Conservation (phyloP, 2,888 invertebrate genomes). For the Hydraecia micacea region DNA sequence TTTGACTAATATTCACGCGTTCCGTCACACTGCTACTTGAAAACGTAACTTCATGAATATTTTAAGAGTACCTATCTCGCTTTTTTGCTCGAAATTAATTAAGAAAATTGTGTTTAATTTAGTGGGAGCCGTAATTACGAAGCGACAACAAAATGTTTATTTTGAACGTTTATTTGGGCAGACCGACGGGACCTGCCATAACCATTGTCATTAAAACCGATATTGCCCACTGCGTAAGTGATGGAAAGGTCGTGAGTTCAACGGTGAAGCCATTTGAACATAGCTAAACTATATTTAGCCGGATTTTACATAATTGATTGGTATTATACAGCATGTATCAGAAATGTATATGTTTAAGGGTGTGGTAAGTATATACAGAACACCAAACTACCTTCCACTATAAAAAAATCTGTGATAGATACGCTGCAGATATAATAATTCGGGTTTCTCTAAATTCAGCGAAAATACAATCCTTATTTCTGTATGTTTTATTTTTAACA, state of each 20-base stretch:
- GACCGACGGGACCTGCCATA: conserved; percentile 21
- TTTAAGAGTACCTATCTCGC: conserved; percentile 52
- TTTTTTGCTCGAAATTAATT: conserved; percentile 58
- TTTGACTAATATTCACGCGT: conserved; percentile 67
- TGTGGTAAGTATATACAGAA: too few relatives aligned
- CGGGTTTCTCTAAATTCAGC: background rate
- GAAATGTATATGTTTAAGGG: background rate
- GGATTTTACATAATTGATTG: background rate
- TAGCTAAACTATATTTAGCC: conserved; percentile 2
- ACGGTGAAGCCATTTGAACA: conserved; percentile 8
- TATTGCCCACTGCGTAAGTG: conserved; percentile 10
- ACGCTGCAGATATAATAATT: background rate
- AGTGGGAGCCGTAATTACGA: conserved; percentile 40
- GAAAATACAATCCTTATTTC: conserved; percentile 9
- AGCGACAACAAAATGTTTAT: conserved; percentile 48
- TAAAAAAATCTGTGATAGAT: background rate
- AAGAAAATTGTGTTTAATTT: conserved; percentile 50
- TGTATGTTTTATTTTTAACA: conserved; percentile 14
- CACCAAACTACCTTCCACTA: background rate
- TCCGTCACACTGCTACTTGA: conserved; percentile 64
- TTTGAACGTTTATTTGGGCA: conserved; percentile 34
- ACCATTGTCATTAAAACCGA: conserved; percentile 46
- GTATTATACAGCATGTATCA: background rate
- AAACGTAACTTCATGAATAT: conserved; percentile 69
- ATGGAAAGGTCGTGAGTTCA: conserved; percentile 27